A percentile compares a stretch with the other conserved stretches of the same genome.
Evolutionary conservation across 1,140 invertebrate species (phyloP).

Genomic region (Thaumatotibia leucotreta): DNA sequence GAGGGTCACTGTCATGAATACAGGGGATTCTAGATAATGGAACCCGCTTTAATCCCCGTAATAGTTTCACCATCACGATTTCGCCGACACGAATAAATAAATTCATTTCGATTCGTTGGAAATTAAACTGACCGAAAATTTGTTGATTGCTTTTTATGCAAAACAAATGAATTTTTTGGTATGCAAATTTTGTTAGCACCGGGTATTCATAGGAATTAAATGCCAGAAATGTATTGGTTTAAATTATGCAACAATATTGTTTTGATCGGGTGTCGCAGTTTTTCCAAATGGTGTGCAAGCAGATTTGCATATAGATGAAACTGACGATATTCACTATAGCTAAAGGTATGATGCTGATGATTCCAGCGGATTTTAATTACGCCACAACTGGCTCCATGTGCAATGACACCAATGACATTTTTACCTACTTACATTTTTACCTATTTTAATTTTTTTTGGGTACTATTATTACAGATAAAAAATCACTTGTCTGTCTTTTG

Average conservation of each 20-base stretch:
- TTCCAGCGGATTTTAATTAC: background rate
- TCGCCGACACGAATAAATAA: background rate
- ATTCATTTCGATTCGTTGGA: background rate
- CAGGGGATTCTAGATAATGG: conserved; percentile 1
- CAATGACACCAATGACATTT: no score
- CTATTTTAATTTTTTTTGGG: no score
- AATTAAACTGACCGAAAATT: background rate
- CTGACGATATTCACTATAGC: background rate
- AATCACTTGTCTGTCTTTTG: no score
- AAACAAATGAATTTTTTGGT: background rate
- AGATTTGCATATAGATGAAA: conserved; percentile 8
- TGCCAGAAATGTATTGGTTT: background rate
- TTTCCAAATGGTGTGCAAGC: background rate
- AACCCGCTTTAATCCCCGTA: conserved; percentile 10
- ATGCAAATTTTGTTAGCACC: conserved; percentile 1
- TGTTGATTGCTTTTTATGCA: background rate
- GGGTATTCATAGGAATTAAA: background rate
- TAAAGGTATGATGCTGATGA: background rate
- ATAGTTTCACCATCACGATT: conserved; percentile 13
- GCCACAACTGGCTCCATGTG: background rate
- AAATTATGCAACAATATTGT: conserved; percentile 8
- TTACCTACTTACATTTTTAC: no score
- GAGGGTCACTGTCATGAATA: conserved; percentile 9
- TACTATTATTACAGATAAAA: no score
- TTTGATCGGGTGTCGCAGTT: conserved; percentile 1